These are phyloP conservation scores for Dreissena polymorpha DNA, from an alignment of 1,140 invertebrate genomes.

Conservation along the genomic window DNA sequence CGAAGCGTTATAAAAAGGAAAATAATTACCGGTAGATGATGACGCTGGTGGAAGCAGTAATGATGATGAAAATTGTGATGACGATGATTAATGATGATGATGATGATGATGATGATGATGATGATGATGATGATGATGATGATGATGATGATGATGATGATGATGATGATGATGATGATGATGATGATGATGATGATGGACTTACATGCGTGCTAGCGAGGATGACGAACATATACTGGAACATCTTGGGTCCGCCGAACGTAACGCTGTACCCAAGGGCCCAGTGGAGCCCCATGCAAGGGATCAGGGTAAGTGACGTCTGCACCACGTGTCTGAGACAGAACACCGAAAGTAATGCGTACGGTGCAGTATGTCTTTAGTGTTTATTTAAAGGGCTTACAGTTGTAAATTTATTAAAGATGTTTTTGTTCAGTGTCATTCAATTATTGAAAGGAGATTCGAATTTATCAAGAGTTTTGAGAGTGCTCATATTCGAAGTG, in stretches of 20 bases:
- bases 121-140: slow-evolving; percentile 50
- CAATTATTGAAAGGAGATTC: no score
- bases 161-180: not conserved
- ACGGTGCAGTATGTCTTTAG: not conserved
- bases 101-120: slow-evolving; percentile 4
- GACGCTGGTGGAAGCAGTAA: no score
- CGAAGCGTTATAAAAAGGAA: no score
- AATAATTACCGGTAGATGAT: no score
- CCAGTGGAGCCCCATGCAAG: slow-evolving; percentile 19
- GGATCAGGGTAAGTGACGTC: slow-evolving; percentile 18
- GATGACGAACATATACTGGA: slow-evolving; percentile 22
- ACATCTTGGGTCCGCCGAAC: slow-evolving; percentile 1
- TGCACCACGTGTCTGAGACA: slow-evolving; percentile 8
- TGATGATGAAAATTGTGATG: not conserved
- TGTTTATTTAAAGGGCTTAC: no score
- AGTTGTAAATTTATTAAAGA: no score
- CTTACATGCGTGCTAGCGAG: slow-evolving; percentile 19
- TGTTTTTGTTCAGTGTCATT: no score
- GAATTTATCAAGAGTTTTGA: no score
- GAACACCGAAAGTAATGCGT: not conserved
- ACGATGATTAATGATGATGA: slow-evolving; percentile 49
- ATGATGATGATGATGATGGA: slow-evolving; percentile 49
- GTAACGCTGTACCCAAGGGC: slow-evolving; percentile 22
- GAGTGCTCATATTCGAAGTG: no score
- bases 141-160: slow-evolving; percentile 26